Conservation (phyloP, 2,113 vertebrate species). For the Cercocebus atys region DNA sequence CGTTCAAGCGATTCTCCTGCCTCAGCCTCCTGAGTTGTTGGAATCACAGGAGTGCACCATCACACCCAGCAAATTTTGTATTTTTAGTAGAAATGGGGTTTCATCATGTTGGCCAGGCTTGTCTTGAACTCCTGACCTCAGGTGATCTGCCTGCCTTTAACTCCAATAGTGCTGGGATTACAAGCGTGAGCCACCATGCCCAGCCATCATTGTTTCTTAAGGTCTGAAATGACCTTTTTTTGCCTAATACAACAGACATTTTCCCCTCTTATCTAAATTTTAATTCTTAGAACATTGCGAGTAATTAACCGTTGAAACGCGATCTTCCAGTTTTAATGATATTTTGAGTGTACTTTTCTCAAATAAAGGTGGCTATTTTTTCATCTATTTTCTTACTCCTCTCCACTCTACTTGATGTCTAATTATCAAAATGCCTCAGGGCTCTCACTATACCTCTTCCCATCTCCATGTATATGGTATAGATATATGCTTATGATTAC, state of each 20-base stretch:
- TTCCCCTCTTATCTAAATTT: not conserved
- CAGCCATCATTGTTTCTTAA: not conserved
- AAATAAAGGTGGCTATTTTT: not conserved
- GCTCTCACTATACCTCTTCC: not conserved
- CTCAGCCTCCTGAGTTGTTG: too few species aligned
- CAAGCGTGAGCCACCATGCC: too few species aligned
- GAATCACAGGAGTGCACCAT: too few species aligned
- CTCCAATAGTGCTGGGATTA: too few species aligned
- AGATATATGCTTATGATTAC: not conserved
- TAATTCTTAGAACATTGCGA: not conserved
- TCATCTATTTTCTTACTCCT: not conserved
- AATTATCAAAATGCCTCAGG: not conserved
- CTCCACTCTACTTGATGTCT: not conserved
- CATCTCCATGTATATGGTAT: not conserved
- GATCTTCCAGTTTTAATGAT: not conserved
- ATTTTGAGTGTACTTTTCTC: not conserved
- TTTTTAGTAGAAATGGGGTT: too few species aligned
- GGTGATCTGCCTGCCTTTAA: too few species aligned
- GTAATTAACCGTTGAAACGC: not conserved
- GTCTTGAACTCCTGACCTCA: too few species aligned
- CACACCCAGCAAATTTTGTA: too few species aligned
- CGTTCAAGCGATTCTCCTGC: too few species aligned
- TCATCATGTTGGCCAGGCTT: too few species aligned
- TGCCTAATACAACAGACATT: not conserved
- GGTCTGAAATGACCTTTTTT: not conserved